Base-by-base conservation (phyloP, 2,113 vertebrate genomes). In the Neolamprologus sp. region DNA sequence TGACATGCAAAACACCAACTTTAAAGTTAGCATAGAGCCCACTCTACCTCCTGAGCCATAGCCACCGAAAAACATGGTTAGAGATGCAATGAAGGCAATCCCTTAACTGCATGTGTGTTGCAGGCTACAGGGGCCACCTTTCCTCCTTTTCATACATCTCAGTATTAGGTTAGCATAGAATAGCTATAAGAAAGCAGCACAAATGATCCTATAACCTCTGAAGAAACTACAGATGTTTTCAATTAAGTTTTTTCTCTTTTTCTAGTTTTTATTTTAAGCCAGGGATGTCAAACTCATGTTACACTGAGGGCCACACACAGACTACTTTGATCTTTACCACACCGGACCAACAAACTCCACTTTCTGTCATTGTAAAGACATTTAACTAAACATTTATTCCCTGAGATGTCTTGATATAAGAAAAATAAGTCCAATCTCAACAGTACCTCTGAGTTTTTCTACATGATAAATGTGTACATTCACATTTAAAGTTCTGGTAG, bases 71-170 rank as follows among this genome's bases (percentile, higher is more conserved):
- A 99, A 98, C 83, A 57, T 97, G 98, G 98, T 99, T 97, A 99
- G 97, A 99, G 98, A 99, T 98, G 98, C 97, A 98, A 98, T 97
- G 17, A 98, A 97, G 98, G 97, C 98, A 99, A 90, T 98, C 98
- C 98, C 98, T 99, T 97, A 98, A 98, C 97, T 97, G 87, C 98
- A 97, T 97, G 83, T 95, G 97, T 98, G 97, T 98, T 98, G 98
- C 89, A 96, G 98, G 95, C 96, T 97, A 96, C 97, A 3, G 1
- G 97, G 97, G 31, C 97, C 97, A 96, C 95, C 97, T 98, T 97
- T 97, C 96, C 98, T 98, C 98, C 97, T 98, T 98, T 98, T 98
- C 97, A 96, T 97, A 96, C 96, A 97, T 96, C 96, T 73, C 40
- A 47, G 68, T 47, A 47, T 73, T 73, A 73, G 68, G 13, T 28